phyloP scores from a whole-genome alignment of 2,888 invertebrate genomes.

The Meliscaeva auricollis region DNA sequence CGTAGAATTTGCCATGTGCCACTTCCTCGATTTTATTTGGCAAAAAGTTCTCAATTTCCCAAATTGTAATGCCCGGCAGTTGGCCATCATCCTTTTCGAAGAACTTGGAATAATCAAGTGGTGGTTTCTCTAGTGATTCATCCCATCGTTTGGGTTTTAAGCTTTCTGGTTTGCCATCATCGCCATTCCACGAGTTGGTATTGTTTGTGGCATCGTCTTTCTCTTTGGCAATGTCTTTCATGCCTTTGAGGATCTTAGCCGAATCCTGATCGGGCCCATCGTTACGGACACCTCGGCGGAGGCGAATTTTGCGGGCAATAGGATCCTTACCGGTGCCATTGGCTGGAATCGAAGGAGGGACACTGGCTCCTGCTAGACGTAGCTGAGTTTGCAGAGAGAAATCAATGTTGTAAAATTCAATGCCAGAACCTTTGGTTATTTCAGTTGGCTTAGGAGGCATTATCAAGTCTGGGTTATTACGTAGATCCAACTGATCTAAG shows the following conservation, averaged over 20 bases:
- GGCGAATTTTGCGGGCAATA: slow-evolving; percentile 95
- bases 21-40: slow-evolving; percentile 97
- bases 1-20: slow-evolving; percentile 98
- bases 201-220: slow-evolving; percentile 88
- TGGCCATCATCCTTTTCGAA: slow-evolving; percentile 98
- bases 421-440: slow-evolving; percentile 90
- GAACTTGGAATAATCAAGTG: slow-evolving; percentile 98
- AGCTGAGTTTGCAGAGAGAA: slow-evolving; percentile 98
- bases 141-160: slow-evolving; percentile 97
- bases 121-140: slow-evolving; percentile 96
- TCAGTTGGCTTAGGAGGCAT: slow-evolving; percentile 99
- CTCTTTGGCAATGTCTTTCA: slow-evolving; percentile 88
- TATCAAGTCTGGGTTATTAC: slow-evolving; percentile 96
- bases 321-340: slow-evolving; percentile 93
- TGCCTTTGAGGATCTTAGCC: slow-evolving; percentile 93
- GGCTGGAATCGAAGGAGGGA: slow-evolving; percentile 89
- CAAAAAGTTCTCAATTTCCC: slow-evolving; percentile 99
- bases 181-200: slow-evolving; percentile 83
- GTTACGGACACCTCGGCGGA: slow-evolving; percentile 92
- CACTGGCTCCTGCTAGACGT: slow-evolving; percentile 94
- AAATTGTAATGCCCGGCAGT: slow-evolving; percentile 95
- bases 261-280: slow-evolving; percentile 93
- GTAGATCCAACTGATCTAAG: slow-evolving; percentile 94
- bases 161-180: slow-evolving; percentile 85
- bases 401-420: slow-evolving; percentile 99